phyloP scores from a whole-genome alignment of 2,113 vertebrate genomes.

The Mirza zaza region DNA sequence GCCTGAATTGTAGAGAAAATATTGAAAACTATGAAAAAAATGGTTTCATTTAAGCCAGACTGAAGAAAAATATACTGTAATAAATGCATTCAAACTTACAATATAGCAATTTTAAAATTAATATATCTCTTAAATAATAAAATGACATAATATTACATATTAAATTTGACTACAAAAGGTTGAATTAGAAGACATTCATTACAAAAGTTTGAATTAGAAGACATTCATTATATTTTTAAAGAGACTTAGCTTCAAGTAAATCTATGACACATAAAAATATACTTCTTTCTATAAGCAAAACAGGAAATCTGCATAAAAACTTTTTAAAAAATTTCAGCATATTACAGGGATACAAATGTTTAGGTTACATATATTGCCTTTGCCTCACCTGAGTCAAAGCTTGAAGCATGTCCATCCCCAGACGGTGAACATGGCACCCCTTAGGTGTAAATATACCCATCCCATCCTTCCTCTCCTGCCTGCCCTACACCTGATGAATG shows the following conservation, averaged over 20 bases:
- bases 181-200: not conserved
- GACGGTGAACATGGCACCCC: too few relatives aligned
- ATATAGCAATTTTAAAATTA: constrained; percentile 81
- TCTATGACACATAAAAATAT: not conserved
- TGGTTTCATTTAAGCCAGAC: constrained; percentile 80
- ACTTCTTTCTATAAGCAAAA: not conserved
- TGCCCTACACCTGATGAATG: too few relatives aligned
- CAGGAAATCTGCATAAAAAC: not conserved
- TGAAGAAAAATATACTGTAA: constrained; percentile 81
- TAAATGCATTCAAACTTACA: constrained; percentile 79
- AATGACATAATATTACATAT: constrained; percentile 76
- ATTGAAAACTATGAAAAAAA: constrained; percentile 81
- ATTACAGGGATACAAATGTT: too few relatives aligned
- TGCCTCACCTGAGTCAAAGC: too few relatives aligned
- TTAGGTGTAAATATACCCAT: too few relatives aligned
- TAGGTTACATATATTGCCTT: too few relatives aligned
- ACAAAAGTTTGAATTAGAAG: too few relatives aligned
- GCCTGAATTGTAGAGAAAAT: constrained; percentile 79
- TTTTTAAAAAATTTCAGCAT: too few relatives aligned
- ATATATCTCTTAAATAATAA: constrained; percentile 78
- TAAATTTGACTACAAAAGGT: constrained; percentile 59
- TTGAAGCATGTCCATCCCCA: too few relatives aligned
- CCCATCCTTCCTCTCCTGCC: too few relatives aligned
- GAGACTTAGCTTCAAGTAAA: not conserved
- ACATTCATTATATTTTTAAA: constrained; percentile 45